Percentiles rank a stretch among this genome's conserved stretches.
phyloP scores from a whole-genome alignment of 2,797 vertebrate species.

The Tarsius wallacei region DNA sequence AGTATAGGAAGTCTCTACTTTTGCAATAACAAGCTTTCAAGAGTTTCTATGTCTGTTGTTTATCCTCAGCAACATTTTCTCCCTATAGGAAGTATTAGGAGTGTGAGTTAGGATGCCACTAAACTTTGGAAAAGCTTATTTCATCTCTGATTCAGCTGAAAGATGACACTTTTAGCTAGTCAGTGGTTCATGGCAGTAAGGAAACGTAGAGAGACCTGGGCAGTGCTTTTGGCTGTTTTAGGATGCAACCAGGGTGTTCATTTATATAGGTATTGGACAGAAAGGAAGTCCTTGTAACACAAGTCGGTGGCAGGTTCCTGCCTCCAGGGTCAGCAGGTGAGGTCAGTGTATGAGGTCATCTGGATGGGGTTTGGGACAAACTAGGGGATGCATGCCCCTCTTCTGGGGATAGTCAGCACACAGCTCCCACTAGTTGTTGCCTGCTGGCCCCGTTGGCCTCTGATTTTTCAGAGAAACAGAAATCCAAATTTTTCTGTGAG shows the following conservation, averaged over 20 bases:
- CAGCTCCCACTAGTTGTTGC: neutral
- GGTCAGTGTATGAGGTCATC: neutral
- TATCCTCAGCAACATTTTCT: neutral
- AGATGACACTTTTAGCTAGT: neutral
- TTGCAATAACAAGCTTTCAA: neutral
- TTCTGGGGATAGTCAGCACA: neutral
- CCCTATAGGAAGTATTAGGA: neutral
- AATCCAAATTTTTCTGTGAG: neutral
- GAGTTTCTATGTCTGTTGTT: neutral
- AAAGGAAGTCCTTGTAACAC: neutral
- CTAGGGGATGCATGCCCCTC: neutral
- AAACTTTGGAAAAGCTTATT: neutral
- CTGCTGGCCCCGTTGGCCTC: neutral
- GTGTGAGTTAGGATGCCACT: neutral
- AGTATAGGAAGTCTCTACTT: neutral
- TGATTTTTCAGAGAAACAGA: constrained; percentile 32
- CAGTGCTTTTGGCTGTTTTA: neutral
- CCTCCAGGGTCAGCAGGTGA: neutral
- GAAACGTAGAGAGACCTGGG: neutral
- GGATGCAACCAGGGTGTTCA: no score
- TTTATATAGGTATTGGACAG: no score
- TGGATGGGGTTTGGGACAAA: neutral
- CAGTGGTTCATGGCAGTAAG: fast-evolving
- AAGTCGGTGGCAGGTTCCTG: neutral
- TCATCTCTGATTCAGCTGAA: neutral